Conservation (phyloP, 2,888 invertebrate species). For the Metellina segmentata region DNA sequence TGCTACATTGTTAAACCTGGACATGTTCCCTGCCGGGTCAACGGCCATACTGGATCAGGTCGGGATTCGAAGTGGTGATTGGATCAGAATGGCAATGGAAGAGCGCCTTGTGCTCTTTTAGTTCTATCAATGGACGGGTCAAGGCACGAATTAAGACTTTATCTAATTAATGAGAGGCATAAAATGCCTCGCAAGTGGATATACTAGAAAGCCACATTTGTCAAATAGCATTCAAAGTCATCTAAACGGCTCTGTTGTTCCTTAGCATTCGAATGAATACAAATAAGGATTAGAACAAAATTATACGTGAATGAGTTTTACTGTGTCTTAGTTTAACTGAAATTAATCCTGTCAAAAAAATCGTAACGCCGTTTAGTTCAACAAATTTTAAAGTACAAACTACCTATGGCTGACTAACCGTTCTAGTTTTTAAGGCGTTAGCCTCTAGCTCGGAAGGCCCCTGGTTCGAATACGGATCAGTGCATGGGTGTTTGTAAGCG, state of each 20-base stretch:
- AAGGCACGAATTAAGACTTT: background rate
- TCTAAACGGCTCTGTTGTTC: background rate
- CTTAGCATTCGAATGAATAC: background rate
- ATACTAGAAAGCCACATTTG: background rate
- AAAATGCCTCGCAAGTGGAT: background rate
- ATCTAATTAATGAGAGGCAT: background rate
- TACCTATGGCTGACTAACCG: too few relatives aligned
- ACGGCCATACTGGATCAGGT: constrained; percentile 20
- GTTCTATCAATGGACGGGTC: constrained; percentile 2
- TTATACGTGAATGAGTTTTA: too few relatives aligned
- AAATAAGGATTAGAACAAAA: background rate
- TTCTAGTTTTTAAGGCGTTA: too few relatives aligned
- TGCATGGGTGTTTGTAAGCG: too few relatives aligned
- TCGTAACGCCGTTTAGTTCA: too few relatives aligned
- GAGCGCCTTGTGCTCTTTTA: background rate
- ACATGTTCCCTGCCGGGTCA: constrained; percentile 12
- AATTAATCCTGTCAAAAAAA: too few relatives aligned
- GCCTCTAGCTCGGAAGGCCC: too few relatives aligned
- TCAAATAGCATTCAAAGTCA: background rate
- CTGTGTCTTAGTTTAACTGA: too few relatives aligned
- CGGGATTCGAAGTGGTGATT: background rate
- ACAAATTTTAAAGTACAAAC: too few relatives aligned
- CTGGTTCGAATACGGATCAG: too few relatives aligned
- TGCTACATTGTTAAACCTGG: background rate
- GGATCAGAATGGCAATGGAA: background rate